phyloP scores from a whole-genome alignment of 2,797 vertebrate genomes.

The Chiroxiphia lanceolata region DNA sequence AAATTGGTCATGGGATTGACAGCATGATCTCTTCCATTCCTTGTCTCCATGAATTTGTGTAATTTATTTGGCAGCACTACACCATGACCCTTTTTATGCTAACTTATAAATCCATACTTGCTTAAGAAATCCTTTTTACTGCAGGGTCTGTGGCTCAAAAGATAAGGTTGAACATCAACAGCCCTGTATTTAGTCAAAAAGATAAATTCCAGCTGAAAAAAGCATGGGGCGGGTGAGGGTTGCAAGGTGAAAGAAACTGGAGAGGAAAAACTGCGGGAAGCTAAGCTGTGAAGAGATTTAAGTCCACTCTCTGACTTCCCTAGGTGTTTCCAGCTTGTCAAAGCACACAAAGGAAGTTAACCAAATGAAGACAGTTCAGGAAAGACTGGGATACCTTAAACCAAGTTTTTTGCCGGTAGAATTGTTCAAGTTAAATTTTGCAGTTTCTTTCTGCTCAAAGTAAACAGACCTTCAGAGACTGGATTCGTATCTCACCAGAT shows the following conservation, averaged over 20 bases:
- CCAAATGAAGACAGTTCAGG: not conserved
- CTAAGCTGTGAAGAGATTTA: not conserved
- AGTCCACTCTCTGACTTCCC: not conserved
- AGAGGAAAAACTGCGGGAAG: not conserved
- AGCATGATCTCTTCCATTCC: not conserved
- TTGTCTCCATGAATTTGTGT: not conserved
- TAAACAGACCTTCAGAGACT: not conserved
- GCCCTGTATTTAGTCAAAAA: not conserved
- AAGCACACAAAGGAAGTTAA: not conserved
- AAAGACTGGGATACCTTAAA: not conserved
- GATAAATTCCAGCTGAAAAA: not conserved
- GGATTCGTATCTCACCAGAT: no score
- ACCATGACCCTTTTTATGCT: not conserved
- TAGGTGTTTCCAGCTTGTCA: not conserved
- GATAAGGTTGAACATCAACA: not conserved
- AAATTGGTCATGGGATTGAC: not conserved
- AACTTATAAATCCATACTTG: not conserved
- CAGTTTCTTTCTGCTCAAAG: not conserved
- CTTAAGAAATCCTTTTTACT: not conserved
- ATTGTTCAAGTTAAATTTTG: not conserved
- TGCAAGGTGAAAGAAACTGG: not conserved
- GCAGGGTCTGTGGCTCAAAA: not conserved
- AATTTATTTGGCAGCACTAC: not conserved
- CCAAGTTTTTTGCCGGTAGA: not conserved
- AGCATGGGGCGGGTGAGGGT: accelerated